Evolutionary conservation across 2,797 vertebrate genomes (phyloP).

Genomic region (Anisognathus igniventris): DNA sequence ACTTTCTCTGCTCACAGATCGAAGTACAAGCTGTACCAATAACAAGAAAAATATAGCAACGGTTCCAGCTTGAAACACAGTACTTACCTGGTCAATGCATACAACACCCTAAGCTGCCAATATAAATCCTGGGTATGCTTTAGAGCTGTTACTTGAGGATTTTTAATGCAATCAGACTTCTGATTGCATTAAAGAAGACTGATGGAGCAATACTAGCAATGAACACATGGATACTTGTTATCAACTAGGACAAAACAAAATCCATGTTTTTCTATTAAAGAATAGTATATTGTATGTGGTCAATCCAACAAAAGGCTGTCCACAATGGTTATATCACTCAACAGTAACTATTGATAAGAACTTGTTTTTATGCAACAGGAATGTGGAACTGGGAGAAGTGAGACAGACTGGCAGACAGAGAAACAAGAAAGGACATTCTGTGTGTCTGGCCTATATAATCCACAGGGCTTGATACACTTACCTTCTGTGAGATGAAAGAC

Average conservation of each 20-base stretch:
- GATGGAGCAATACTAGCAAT: not conserved
- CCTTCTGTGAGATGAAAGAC: not conserved
- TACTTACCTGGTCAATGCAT: not conserved
- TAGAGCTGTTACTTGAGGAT: not conserved
- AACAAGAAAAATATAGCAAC: not conserved
- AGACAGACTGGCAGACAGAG: not conserved
- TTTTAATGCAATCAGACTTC: not conserved
- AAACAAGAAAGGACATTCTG: not conserved
- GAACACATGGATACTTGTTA: not conserved
- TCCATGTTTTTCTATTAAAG: not conserved
- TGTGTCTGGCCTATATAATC: not conserved
- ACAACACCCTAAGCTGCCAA: not conserved
- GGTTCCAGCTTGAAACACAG: not conserved
- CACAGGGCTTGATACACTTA: not conserved
- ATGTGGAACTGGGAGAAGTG: not conserved
- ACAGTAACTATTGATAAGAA: not conserved
- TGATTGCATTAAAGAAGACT: not conserved
- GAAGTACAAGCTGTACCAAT: not conserved
- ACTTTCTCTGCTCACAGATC: not conserved
- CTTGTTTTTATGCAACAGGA: not conserved
- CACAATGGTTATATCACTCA: not conserved
- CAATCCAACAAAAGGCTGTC: not conserved
- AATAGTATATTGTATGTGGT: accelerated
- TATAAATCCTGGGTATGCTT: not conserved
- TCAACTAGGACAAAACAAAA: not conserved